phyloP scores from a whole-genome alignment of 2,888 invertebrate genomes.

The Polymixis lichenea region DNA sequence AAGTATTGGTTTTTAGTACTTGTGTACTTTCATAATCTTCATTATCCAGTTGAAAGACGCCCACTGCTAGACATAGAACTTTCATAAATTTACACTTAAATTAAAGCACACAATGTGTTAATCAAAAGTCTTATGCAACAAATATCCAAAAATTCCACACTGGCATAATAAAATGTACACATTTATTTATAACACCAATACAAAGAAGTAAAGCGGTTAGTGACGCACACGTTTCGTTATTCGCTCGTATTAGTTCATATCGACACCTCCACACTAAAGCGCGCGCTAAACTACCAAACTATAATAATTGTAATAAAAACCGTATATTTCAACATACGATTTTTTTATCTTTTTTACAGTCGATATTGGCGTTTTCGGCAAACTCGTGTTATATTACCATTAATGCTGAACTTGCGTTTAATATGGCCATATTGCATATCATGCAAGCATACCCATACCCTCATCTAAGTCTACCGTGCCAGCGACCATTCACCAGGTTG shows the following conservation, averaged over 20 bases:
- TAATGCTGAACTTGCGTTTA: background rate
- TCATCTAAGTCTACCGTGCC: conserved; percentile 5
- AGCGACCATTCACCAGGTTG: background rate
- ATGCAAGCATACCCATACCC: conserved; percentile 23
- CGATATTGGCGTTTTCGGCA: too few relatives aligned
- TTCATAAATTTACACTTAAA: background rate
- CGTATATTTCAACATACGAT: background rate
- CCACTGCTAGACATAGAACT: background rate
- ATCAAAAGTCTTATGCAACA: background rate
- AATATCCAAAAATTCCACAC: background rate
- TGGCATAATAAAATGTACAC: background rate
- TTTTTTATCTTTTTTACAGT: background rate
- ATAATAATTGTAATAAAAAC: background rate
- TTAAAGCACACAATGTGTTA: conserved; percentile 13
- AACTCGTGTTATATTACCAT: background rate
- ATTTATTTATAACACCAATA: conserved; percentile 8
- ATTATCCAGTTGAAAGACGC: background rate
- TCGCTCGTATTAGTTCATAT: conserved; percentile 32
- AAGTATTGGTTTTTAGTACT: background rate
- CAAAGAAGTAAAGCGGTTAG: conserved; percentile 48
- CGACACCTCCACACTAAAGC: conserved; percentile 52
- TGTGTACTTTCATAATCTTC: background rate
- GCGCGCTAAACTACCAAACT: conserved; percentile 13
- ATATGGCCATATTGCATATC: background rate
- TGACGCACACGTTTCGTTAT: conserved; percentile 47